Evolutionary conservation across 2,113 vertebrate species (phyloP).

Genomic region (Esox niger): DNA sequence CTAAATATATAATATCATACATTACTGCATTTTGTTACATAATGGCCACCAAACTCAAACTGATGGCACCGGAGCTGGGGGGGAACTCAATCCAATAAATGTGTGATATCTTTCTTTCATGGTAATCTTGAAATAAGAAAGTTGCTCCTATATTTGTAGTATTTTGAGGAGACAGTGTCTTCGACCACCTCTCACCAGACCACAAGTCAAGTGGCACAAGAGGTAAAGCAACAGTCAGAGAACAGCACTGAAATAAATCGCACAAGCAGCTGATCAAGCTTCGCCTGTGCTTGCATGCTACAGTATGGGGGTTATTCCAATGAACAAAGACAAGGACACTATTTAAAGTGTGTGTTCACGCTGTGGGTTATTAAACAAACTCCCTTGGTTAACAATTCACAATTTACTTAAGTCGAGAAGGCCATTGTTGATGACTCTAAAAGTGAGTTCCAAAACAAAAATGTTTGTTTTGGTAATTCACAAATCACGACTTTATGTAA

Average conservation of each 20-base stretch:
- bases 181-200: slow-evolving; percentile 71
- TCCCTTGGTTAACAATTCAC: slow-evolving; percentile 45
- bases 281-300: slow-evolving; percentile 36
- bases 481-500: neutral
- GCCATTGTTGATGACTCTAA: no score
- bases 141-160: slow-evolving; percentile 74
- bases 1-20: no score
- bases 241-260: slow-evolving; percentile 14
- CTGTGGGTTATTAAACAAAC: slow-evolving; percentile 47
- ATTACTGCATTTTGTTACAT: no score
- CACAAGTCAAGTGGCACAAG: slow-evolving; percentile 41
- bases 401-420: slow-evolving; percentile 7
- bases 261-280: slow-evolving; percentile 21
- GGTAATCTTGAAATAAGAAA: slow-evolving; percentile 55
- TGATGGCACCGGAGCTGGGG: slow-evolving; percentile 64
- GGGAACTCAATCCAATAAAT: slow-evolving; percentile 47
- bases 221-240: slow-evolving; percentile 75
- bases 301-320: slow-evolving; percentile 33
- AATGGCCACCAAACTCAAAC: no score
- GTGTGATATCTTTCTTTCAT: slow-evolving; percentile 53
- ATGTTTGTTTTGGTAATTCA: neutral
- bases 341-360: neutral
- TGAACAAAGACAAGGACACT: neutral
- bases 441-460: neutral
- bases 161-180: slow-evolving; percentile 81